These are phyloP conservation scores for Naja naja DNA, from an alignment of 2,113 vertebrate genomes.

Conservation along the genomic window DNA sequence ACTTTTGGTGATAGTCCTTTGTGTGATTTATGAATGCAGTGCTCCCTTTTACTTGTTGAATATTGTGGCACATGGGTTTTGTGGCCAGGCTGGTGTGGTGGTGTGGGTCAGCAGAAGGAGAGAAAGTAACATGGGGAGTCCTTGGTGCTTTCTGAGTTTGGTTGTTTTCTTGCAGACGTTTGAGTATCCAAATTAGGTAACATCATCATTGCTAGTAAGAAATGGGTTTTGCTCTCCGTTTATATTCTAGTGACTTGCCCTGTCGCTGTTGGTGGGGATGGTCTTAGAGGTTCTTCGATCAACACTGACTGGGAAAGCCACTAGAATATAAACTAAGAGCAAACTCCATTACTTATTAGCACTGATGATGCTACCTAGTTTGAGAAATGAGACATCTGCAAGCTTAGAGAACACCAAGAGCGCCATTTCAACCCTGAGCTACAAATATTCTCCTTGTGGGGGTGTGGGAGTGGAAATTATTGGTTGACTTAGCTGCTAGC, in stretches of 20 bases:
- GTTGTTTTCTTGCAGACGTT: neutral
- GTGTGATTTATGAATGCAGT: constrained; percentile 25
- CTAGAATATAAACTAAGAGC: neutral
- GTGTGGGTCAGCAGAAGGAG: neutral
- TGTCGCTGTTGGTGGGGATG: neutral
- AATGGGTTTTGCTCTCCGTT: neutral
- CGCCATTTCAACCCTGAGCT: too few species aligned
- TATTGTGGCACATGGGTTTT: neutral
- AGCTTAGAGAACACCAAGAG: too few species aligned
- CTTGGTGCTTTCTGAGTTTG: neutral
- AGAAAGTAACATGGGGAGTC: neutral
- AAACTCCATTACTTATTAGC: neutral
- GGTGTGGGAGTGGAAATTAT: too few species aligned
- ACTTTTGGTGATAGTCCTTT: constrained; percentile 16
- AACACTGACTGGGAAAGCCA: neutral
- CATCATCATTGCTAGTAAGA: neutral
- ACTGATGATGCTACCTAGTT: too few species aligned
- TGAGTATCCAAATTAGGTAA: neutral
- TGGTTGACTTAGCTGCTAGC: too few species aligned
- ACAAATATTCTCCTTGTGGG: too few species aligned
- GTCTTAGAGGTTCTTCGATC: neutral
- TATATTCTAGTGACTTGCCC: neutral
- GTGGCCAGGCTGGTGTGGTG: neutral
- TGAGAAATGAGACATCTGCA: too few species aligned
- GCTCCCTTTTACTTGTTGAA: neutral